Percentiles rank a stretch among this genome's conserved stretches.
phyloP scores from a whole-genome alignment of 2,113 vertebrate genomes.

The Mormyrus lacerda region DNA sequence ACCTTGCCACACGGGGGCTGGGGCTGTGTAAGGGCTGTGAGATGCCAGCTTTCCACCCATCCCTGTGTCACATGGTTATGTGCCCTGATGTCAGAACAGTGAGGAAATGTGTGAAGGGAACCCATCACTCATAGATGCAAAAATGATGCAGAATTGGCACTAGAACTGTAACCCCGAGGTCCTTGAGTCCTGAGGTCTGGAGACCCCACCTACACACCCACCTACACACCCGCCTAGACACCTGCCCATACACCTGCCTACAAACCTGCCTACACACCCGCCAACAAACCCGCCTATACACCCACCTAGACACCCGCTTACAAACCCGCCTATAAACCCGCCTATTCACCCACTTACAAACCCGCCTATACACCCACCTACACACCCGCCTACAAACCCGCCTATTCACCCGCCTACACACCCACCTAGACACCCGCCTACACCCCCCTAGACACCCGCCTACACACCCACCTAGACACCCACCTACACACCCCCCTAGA shows the following conservation, averaged over 20 bases:
- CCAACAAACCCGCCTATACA: neutral
- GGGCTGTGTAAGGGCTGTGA: neutral
- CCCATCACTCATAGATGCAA: neutral
- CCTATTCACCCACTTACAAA: no score
- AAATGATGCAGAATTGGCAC: neutral
- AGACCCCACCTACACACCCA: neutral
- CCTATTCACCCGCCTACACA: neutral
- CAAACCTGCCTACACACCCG: accelerated
- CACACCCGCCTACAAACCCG: neutral
- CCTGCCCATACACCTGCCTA: neutral
- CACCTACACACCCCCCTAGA: neutral
- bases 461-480: neutral
- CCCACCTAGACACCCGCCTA: no score
- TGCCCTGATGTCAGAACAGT: neutral
- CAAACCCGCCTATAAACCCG: accelerated
- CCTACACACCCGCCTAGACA: neutral
- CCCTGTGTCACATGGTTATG: neutral
- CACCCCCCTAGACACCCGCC: no score
- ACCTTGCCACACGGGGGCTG: neutral
- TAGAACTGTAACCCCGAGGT: neutral
- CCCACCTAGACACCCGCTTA: neutral
- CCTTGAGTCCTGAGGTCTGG: neutral
- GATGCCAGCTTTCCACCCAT: neutral
- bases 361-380: neutral
- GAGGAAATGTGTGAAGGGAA: neutral